Evolutionary conservation across 2,888 invertebrate genomes (phyloP).

Genomic region (Drosophila meridiana): DNA sequence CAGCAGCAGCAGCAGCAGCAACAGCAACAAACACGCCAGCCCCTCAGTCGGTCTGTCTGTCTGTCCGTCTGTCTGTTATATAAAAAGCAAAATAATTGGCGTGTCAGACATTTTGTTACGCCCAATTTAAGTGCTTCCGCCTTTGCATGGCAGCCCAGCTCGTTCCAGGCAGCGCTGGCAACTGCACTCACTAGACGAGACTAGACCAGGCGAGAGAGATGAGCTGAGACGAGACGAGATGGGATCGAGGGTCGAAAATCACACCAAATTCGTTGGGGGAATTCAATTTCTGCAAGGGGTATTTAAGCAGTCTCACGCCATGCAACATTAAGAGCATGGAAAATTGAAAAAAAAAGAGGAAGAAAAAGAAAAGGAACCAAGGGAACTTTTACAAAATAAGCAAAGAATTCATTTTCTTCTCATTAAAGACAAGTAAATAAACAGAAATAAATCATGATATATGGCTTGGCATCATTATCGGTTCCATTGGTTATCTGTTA

Average conservation of each 20-base stretch:
- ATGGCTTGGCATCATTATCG: neutral
- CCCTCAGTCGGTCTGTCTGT: constrained; percentile 8
- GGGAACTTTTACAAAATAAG: neutral
- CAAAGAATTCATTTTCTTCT: no score
- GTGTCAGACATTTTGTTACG: constrained; percentile 80
- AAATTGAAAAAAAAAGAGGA: neutral
- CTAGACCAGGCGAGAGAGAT: neutral
- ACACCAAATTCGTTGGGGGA: constrained; percentile 33
- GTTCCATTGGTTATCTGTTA: neutral
- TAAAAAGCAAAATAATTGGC: constrained; percentile 78
- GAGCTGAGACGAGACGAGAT: constrained; percentile 27
- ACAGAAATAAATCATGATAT: neutral
- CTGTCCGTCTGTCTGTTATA: constrained; percentile 51
- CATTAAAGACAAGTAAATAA: neutral
- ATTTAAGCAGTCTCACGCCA: constrained; percentile 35
- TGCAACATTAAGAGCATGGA: constrained; percentile 30
- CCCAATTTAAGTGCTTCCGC: constrained; percentile 77
- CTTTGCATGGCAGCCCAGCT: constrained; percentile 48
- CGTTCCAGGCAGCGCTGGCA: constrained; percentile 38
- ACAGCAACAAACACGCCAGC: constrained; percentile 24
- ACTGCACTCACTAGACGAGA: constrained; percentile 41
- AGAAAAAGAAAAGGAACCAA: neutral
- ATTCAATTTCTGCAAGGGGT: constrained; percentile 28
- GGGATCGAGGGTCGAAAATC: constrained; percentile 47
- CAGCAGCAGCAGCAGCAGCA: neutral